These are phyloP conservation scores for Loriculus beryllinus DNA, from an alignment of 2,797 vertebrate genomes.

Conservation along the genomic window DNA sequence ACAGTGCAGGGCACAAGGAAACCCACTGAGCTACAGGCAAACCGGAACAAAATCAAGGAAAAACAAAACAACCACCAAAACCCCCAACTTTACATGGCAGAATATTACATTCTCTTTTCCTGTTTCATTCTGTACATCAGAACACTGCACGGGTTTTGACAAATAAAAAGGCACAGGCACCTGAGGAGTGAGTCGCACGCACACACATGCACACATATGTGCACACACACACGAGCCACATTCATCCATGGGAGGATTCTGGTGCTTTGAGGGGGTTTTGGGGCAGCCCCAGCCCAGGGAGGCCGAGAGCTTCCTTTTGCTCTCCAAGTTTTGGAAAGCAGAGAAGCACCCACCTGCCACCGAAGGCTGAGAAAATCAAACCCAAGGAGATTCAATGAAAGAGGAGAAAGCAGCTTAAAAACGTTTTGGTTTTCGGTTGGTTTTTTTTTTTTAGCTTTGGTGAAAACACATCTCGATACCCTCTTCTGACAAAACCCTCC, in stretches of 20 bases:
- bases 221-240: accelerated
- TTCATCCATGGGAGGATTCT: background rate
- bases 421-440: background rate
- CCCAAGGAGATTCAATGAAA: background rate
- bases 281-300: background rate
- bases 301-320: background rate
- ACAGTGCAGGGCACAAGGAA: accelerated
- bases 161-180: constrained; percentile 56
- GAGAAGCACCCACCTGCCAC: background rate
- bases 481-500: background rate
- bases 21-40: accelerated
- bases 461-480: background rate
- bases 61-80: background rate
- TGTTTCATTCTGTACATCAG: constrained; percentile 39
- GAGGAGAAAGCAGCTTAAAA: constrained; percentile 5
- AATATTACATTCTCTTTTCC: constrained; percentile 7
- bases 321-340: background rate
- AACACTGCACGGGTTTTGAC: constrained; percentile 15
- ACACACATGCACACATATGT: too few species aligned
- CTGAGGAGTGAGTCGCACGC: constrained; percentile 40
- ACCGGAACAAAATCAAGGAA: background rate
- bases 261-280: background rate
- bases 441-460: background rate
- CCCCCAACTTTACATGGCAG: background rate
- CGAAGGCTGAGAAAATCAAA: background rate